Evolutionary conservation across 2,888 invertebrate genomes (phyloP).

Genomic region (Drosophila eohydei): DNA sequence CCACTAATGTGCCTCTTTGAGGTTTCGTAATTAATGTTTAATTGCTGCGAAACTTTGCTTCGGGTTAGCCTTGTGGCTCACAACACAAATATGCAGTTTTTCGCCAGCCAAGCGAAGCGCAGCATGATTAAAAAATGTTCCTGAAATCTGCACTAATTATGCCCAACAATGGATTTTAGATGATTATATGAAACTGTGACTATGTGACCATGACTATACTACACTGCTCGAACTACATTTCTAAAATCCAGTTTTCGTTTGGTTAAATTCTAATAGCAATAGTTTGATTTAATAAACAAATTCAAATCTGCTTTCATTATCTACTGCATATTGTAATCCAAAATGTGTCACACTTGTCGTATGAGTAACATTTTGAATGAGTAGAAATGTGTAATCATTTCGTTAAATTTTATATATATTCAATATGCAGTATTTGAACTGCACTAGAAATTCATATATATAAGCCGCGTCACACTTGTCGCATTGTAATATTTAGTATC

Average conservation of each 20-base stretch:
- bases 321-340: not conserved
- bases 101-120: conserved; percentile 1
- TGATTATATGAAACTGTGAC: not conserved
- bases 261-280: not conserved
- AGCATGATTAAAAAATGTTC: conserved; percentile 24
- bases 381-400: not conserved
- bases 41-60: conserved; percentile 67
- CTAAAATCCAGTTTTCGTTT: not conserved
- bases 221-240: not conserved
- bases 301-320: not conserved
- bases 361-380: not conserved
- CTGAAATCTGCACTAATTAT: conserved; percentile 12
- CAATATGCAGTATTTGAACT: not conserved
- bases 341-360: not conserved
- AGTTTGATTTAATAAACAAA: not conserved
- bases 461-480: too few relatives aligned
- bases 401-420: not conserved
- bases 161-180: conserved; percentile 22
- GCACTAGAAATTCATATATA: not conserved
- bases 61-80: conserved; percentile 45
- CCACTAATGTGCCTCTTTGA: conserved; percentile 75
- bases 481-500: not conserved
- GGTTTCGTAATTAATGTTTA: conserved; percentile 71
- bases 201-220: not conserved
- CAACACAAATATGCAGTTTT: conserved; percentile 27